phyloP scores from a whole-genome alignment of 2,797 vertebrate genomes.

The Aldrovandia affinis region DNA sequence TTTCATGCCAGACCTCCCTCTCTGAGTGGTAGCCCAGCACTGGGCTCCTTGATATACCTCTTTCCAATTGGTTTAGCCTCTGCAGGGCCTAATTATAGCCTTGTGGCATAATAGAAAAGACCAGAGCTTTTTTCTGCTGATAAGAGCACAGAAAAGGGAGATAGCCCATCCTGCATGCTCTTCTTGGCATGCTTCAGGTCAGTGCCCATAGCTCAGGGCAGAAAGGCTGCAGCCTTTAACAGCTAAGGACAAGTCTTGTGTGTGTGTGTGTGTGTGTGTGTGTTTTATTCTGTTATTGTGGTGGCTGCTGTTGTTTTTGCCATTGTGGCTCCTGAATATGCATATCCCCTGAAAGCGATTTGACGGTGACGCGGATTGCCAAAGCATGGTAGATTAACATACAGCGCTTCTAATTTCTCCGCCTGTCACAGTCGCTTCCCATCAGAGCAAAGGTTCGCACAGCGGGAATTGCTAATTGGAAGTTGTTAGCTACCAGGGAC shows the following conservation, averaged over 20 bases:
- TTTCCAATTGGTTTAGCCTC: slow-evolving; percentile 5
- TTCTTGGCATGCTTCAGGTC: slow-evolving; percentile 36
- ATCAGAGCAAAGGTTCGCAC: slow-evolving; percentile 77
- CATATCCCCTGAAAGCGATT: slow-evolving; percentile 64
- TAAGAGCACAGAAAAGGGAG: slow-evolving; percentile 30
- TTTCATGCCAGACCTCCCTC: background rate
- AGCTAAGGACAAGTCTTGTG: slow-evolving; percentile 29
- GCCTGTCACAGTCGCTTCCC: slow-evolving; percentile 79
- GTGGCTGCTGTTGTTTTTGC: slow-evolving; percentile 10
- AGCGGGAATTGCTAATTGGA: slow-evolving; percentile 84
- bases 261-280: background rate
- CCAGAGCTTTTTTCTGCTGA: slow-evolving; percentile 31
- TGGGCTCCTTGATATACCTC: background rate
- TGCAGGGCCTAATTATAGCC: slow-evolving; percentile 30
- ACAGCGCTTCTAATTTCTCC: slow-evolving; percentile 76
- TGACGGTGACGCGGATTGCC: slow-evolving; percentile 73
- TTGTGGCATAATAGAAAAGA: slow-evolving; percentile 22
- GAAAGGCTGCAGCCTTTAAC: slow-evolving; percentile 45
- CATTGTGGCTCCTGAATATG: slow-evolving; percentile 60
- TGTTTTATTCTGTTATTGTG: slow-evolving; percentile 37
- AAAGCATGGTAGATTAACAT: slow-evolving; percentile 76
- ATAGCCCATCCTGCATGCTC: slow-evolving; percentile 25
- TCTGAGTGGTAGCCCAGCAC: background rate
- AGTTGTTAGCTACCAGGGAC: slow-evolving; percentile 82
- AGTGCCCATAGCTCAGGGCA: slow-evolving; percentile 41